Evolutionary conservation across 2,797 vertebrate genomes (phyloP), one percentile per base, ranked within the genome.

Genomic region (Melanotaenia boesemani): DNA sequence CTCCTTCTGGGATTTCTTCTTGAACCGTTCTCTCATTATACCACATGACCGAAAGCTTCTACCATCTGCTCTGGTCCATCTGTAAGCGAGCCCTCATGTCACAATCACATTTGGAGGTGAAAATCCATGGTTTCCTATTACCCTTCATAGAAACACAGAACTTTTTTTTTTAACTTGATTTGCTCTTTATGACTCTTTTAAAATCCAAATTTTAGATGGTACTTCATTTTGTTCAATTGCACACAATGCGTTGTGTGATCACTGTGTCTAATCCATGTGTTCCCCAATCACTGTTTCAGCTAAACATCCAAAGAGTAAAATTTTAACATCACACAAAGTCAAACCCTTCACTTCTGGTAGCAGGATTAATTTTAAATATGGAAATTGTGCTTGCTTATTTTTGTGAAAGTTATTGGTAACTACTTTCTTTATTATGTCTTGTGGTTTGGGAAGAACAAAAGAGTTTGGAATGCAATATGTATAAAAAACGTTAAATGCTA

Each of bases 61-160:
- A 69, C 79, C 85, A 86, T 91, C 89, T 87, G 86, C 82, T 70
- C 20, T 41, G 69, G 41, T 70, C 82, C 59, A 65, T 91, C 85
- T 90, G 84, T 68, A 72, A 52, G 52, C 56, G 22, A 73, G 24
- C 63, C 26, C 6, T 11, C 67, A 75, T 44, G 39, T 75, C 24
- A 70, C 70, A 76, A 66, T 80, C 62, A 55, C 52, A 74, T 69
- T 72, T 63, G 5, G 39, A 50, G 37, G 13, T 10, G n/a, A 67
- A 60, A 55, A 76, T 54, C 67, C 32, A 55, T 4, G 18, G 6
- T 0, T 7, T 39, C 37, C 10, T 15, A 61, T 82, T 37, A 52
- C 58, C 26, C 60, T 41, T 24, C 41, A 54, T 61, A 65, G 52
- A 69, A 11, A 11, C 20, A 3, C n/a, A 10, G 2, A 65, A 16